phyloP scores from a whole-genome alignment of 2,113 vertebrate species.

The Dipodomys stephensi region DNA sequence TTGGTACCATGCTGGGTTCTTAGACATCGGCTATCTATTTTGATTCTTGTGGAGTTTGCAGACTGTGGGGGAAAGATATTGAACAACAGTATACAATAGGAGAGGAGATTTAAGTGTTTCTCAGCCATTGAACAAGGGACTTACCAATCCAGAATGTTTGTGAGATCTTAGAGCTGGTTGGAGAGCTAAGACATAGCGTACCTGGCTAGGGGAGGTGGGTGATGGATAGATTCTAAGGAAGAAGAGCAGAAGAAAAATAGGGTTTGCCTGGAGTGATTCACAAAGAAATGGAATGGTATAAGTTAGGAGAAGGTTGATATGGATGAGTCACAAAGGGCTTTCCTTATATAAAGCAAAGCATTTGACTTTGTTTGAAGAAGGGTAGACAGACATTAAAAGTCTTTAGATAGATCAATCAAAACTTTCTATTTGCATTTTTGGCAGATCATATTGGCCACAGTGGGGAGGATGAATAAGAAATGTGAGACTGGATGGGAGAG shows the following conservation, averaged over 20 bases:
- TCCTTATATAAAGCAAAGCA: background rate
- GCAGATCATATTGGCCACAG: background rate
- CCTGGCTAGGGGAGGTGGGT: background rate
- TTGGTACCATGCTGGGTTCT: background rate
- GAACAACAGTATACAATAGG: background rate
- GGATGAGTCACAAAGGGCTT: background rate
- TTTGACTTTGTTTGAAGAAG: background rate
- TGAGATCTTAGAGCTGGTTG: too few species aligned
- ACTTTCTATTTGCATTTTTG: background rate
- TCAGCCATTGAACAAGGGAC: background rate
- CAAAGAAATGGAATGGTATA: background rate
- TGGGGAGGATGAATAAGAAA: background rate
- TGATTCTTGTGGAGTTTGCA: background rate
- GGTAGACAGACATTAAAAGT: background rate
- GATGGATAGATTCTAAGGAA: background rate
- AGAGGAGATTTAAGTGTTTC: background rate
- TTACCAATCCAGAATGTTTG: background rate
- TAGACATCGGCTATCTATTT: background rate
- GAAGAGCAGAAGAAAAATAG: background rate
- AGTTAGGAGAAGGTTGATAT: background rate
- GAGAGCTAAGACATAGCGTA: background rate
- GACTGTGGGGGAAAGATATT: background rate
- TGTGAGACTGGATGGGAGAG: background rate
- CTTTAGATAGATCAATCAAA: background rate
- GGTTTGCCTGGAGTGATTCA: background rate